Evolutionary conservation across 2,888 invertebrate genomes (phyloP).

Genomic region (Ethmia dodecea): DNA sequence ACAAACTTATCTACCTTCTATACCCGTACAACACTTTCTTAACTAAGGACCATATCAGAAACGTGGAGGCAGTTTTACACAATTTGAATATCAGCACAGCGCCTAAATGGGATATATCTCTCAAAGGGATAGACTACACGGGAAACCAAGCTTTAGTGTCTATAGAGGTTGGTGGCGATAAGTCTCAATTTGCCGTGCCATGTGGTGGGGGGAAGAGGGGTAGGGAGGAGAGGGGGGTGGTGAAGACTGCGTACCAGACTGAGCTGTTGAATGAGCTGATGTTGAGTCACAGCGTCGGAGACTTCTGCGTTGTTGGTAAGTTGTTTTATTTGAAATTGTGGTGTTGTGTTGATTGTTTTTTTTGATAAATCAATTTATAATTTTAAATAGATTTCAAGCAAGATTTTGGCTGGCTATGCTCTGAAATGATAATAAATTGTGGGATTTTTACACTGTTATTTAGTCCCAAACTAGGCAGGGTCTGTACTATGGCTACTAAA

Average conservation of each 20-base stretch:
- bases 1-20: conserved; percentile 84
- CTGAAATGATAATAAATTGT: too few relatives aligned
- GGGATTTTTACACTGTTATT: too few relatives aligned
- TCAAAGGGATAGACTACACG: conserved; percentile 39
- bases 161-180: conserved; percentile 54
- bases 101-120: conserved; percentile 36
- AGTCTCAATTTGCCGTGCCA: conserved; percentile 57
- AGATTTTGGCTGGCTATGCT: too few relatives aligned
- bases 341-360: too few relatives aligned
- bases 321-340: conserved; percentile 10
- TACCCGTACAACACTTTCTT: conserved; percentile 92
- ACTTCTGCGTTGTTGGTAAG: conserved; percentile 89
- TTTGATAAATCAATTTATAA: too few relatives aligned
- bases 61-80: conserved; percentile 83
- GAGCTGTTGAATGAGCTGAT: conserved; percentile 86
- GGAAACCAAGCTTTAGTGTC: conserved; percentile 53
- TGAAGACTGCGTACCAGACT: conserved; percentile 89
- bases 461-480: too few relatives aligned
- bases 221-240: conserved; percentile 39
- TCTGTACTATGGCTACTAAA: too few relatives aligned
- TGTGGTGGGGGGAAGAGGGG: conserved; percentile 42
- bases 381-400: too few relatives aligned
- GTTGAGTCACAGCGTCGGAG: conserved; percentile 86
- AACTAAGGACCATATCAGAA: conserved; percentile 84
- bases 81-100: conserved; percentile 74